phyloP scores from a whole-genome alignment of 2,888 invertebrate species.

The Trissolcus brochymenae region DNA sequence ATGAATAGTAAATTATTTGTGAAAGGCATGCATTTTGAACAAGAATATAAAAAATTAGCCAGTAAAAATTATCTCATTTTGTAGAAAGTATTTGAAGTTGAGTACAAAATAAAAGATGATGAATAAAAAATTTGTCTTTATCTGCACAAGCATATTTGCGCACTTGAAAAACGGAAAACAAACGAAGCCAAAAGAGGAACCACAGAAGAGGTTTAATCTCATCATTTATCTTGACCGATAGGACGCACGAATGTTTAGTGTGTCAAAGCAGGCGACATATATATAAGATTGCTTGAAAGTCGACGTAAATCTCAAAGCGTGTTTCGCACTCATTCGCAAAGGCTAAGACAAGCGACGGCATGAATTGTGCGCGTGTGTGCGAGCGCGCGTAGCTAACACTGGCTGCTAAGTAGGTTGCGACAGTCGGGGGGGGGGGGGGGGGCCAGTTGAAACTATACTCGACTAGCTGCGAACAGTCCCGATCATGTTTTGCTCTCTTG shows the following conservation, averaged over 20 bases:
- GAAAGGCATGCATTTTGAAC: too few relatives aligned
- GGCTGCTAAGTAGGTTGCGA: conserved; percentile 50
- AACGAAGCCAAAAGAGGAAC: background rate
- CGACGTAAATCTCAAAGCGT: conserved; percentile 36
- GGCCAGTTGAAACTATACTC: conserved; percentile 1
- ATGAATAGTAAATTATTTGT: too few relatives aligned
- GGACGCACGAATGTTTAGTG: conserved; percentile 22
- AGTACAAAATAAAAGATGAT: too few relatives aligned
- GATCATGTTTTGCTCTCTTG: conserved; percentile 37
- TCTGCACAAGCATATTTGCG: too few relatives aligned
- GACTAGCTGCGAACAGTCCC: conserved; percentile 30
- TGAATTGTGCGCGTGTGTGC: conserved; percentile 30
- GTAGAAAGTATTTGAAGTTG: too few relatives aligned
- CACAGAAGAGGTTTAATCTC: background rate
- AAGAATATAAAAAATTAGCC: too few relatives aligned
- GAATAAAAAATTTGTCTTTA: too few relatives aligned
- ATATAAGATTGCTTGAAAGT: conserved; percentile 31
- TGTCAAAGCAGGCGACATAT: conserved; percentile 21
- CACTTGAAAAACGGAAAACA: background rate
- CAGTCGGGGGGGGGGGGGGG: too few relatives aligned
- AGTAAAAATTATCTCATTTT: too few relatives aligned
- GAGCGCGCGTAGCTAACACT: conserved; percentile 19
- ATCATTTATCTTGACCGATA: conserved; percentile 19
- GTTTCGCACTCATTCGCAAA: conserved; percentile 45
- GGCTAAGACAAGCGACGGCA: conserved; percentile 32